phyloP scores from a whole-genome alignment of 2,888 invertebrate species.

The Drosophila heteroneura region DNA sequence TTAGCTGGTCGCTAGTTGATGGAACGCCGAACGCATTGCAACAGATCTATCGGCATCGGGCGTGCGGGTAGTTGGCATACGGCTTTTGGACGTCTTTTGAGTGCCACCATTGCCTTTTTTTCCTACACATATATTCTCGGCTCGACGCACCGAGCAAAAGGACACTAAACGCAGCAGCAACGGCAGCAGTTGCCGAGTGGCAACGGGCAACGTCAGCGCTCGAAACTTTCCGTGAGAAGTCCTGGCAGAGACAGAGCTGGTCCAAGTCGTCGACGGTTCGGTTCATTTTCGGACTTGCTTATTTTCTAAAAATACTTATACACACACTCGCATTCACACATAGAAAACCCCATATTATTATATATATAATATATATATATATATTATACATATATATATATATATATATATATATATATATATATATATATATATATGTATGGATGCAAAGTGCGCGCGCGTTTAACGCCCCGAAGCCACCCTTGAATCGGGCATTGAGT shows the following conservation, averaged over 20 bases:
- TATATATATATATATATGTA: slow-evolving; percentile 42
- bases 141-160: slow-evolving; percentile 77
- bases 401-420: slow-evolving; percentile 51
- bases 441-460: slow-evolving; percentile 71
- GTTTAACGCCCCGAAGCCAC: slow-evolving; percentile 65
- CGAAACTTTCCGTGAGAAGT: slow-evolving; percentile 51
- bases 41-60: slow-evolving; percentile 83
- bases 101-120: slow-evolving; percentile 83
- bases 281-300: slow-evolving; percentile 80
- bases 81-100: slow-evolving; percentile 85
- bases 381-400: slow-evolving; percentile 41
- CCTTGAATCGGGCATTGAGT: slow-evolving; percentile 34
- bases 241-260: slow-evolving; percentile 72
- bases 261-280: slow-evolving; percentile 81
- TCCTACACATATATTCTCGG: slow-evolving; percentile 74
- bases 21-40: slow-evolving; percentile 81
- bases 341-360: slow-evolving; percentile 69
- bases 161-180: slow-evolving; percentile 54
- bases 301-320: slow-evolving; percentile 77
- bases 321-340: slow-evolving; percentile 56
- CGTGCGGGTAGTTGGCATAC: slow-evolving; percentile 84
- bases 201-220: slow-evolving; percentile 47
- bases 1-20: slow-evolving; percentile 68
- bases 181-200: slow-evolving; percentile 48
- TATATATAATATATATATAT: slow-evolving; percentile 74